Conservation (phyloP, 2,113 vertebrate genomes). For the Brachypteracias leptosomus region DNA sequence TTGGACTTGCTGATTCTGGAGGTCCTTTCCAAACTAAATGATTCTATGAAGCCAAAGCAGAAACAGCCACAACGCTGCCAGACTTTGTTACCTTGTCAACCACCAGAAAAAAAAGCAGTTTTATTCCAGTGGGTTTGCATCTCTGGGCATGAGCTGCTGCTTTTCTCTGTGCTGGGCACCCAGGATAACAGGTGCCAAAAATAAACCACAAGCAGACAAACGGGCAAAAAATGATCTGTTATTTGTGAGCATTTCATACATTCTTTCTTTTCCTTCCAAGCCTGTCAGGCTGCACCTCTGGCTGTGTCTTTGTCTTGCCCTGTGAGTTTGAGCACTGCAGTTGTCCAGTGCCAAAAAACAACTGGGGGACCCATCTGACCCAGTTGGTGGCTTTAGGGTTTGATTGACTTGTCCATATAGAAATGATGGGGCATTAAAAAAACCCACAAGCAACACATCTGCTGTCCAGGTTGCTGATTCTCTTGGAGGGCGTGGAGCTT, state of each 20-base stretch:
- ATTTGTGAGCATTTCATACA: conserved; percentile 17
- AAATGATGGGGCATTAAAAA: background rate
- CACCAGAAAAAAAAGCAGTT: background rate
- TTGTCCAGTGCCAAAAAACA: background rate
- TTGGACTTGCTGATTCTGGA: too few relatives aligned
- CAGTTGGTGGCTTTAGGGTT: background rate
- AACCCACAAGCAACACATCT: background rate
- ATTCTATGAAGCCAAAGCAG: too few relatives aligned
- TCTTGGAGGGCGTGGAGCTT: background rate
- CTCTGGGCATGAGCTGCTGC: background rate
- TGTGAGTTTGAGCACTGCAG: background rate
- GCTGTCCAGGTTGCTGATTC: background rate
- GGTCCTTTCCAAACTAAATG: too few relatives aligned
- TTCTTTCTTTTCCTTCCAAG: background rate
- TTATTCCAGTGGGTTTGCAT: background rate
- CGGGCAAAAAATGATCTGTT: background rate
- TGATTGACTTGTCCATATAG: background rate
- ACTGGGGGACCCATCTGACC: background rate
- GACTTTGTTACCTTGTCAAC: background rate
- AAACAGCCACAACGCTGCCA: background rate
- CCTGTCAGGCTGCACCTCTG: background rate
- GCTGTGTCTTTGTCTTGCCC: background rate
- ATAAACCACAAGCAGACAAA: conserved; percentile 4
- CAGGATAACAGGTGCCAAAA: background rate
- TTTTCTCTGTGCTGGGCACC: background rate